These are phyloP conservation scores for Aegotheles bennettii DNA, from an alignment of 2,113 vertebrate genomes.

Conservation along the genomic window DNA sequence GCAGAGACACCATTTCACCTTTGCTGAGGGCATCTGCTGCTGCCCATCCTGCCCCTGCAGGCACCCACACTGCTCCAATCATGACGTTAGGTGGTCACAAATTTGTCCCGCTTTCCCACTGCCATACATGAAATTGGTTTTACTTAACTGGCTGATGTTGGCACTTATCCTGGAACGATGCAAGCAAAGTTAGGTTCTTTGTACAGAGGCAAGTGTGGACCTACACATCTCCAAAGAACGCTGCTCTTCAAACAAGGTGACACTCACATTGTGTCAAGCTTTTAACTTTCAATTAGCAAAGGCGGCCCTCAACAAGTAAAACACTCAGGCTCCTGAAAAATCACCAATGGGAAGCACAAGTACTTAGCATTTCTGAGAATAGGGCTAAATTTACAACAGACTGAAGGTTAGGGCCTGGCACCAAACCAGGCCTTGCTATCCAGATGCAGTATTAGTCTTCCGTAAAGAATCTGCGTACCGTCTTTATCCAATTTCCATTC, in stretches of 20 bases:
- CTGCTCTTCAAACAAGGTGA: background rate
- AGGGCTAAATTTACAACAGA: slow-evolving; percentile 22
- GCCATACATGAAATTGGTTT: background rate
- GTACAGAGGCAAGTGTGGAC: background rate
- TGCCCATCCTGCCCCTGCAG: background rate
- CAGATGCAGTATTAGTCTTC: slow-evolving; percentile 49
- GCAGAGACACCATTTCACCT: background rate
- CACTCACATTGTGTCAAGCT: background rate
- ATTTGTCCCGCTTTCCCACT: background rate
- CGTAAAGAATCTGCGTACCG: slow-evolving; percentile 45
- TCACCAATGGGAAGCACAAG: background rate
- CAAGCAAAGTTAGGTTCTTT: background rate
- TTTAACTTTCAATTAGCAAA: background rate
- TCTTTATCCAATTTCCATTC: slow-evolving; percentile 54
- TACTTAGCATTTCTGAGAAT: slow-evolving; percentile 10
- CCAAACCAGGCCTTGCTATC: background rate
- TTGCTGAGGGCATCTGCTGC: background rate
- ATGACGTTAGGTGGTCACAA: fast-evolving
- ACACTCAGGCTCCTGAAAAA: background rate
- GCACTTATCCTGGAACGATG: background rate
- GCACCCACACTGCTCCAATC: background rate
- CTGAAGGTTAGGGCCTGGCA: slow-evolving; percentile 35
- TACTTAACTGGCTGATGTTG: background rate
- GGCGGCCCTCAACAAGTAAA: background rate
- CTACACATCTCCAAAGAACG: background rate